Base-by-base conservation (phyloP, 2,888 invertebrate species). In the Dynastes grantii region DNA sequence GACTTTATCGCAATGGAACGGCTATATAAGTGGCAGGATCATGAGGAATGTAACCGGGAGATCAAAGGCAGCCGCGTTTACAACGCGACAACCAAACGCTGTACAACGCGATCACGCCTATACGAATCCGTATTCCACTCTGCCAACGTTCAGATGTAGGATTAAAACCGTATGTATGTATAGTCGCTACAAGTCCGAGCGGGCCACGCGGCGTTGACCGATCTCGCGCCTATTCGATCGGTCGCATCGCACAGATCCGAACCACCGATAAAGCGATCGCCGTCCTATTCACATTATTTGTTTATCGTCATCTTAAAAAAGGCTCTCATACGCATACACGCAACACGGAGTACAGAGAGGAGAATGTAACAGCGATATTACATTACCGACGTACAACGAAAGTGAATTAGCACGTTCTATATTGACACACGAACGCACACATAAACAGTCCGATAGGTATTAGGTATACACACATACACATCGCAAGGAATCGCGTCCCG, bases 31-130 rank as follows among this genome's bases (percentile, higher is more conserved):
- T 84, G 84, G 84, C 85, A 84, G 84, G 83, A 83, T 86, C 84
- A 85, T 83, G 84, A 86, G 86, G 87, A 87, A 87, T 87, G 87
- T 86, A 85, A 84, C 85, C 85, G 84, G 81, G 83, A 86, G 86
- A 87, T 87, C 87, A 87, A 87, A 87, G 86, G 71, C 76, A 76
- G 81, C 83, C 85, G 87, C 84, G 76, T 76, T 79, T 83, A 83
- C 81, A 84, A 82, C 78, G 51, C 83, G 81, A 80, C 63, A 67
- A 84, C 82, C 53, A 55, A 58, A 29, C 53, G 75, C 13, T 65
- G n/a, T 75, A 58, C 76, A 79, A 71, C 37, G 61, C 64, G 79
- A 13, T 55, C 16, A 37, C 70, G 9, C 13, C 37, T 51, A 64
- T 49, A 16, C 32, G 0, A 63, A 53, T 53, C 53, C 16, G 16